Evolutionary conservation across 2,888 invertebrate genomes (phyloP), one percentile per base, ranked within the genome.

Genomic region (Phyllotreta cruciferae): DNA sequence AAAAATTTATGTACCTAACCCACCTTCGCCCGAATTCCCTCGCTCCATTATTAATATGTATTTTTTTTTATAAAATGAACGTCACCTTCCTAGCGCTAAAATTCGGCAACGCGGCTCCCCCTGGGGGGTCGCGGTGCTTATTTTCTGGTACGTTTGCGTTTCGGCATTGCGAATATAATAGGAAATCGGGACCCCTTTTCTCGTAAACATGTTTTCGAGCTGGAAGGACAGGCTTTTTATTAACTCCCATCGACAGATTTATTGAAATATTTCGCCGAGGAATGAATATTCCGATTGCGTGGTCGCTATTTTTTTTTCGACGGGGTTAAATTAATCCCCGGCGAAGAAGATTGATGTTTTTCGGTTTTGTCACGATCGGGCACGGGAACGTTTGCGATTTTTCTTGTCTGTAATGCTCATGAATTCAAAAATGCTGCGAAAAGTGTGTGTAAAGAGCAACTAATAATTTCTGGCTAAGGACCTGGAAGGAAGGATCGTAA

Each of bases 101-200:
- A 42, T 42, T 8, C 10, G 60, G 60, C 60, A 60, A 60, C 60
- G 44, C 35, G 4, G 36, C 24, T 42, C 36, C 42, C 50, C 49
- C 60, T n/a, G 13, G 52, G 41, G 60, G 58, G 11, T 44, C 60
- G 45, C 4, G 2, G 55, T 41, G 62, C 41, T 66, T 66, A 66
- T 66, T 65, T 65, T 65, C 65, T 62, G 62, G 62, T 60, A 65
- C 58, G 65, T 62, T 66, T 60, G 53, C 62, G 62, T 62, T 60
- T 56, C 66, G 60, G 52, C 60, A 56, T 66, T 62, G 66, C 62
- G 53, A 60, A 60, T 52, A 60, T 66, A 66, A 66, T 65, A 53
- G 44, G 49, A 60, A 52, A 52, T 52, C 52, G 37, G 52, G 37
- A 52, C 52, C 24, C 44, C 54, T 56, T 53, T 36, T 54, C 54